Evolutionary conservation across 2,888 invertebrate species (phyloP).

Genomic region (Melanchra persicariae): DNA sequence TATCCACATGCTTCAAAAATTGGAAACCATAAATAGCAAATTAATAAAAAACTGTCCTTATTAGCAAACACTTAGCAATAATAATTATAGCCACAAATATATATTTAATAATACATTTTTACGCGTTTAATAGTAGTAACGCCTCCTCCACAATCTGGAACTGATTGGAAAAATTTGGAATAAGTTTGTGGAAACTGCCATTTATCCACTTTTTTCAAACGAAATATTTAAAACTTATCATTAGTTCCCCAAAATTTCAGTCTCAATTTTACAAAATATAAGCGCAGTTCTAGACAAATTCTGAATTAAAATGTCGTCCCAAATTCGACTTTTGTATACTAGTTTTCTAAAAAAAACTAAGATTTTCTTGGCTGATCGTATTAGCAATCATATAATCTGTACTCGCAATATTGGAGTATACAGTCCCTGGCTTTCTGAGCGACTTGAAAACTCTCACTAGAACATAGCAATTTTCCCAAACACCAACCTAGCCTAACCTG

Average conservation of each 20-base stretch:
- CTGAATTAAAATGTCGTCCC: neutral
- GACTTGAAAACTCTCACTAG: conserved; percentile 5
- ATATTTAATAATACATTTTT: conserved; percentile 69
- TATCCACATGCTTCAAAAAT: conserved; percentile 56
- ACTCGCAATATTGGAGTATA: neutral
- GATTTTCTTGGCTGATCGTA: neutral
- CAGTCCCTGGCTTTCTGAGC: neutral
- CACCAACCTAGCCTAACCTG: conserved; percentile 21
- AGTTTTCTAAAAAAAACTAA: neutral
- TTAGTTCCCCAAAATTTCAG: neutral
- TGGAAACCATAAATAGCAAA: conserved; percentile 48
- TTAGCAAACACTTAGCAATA: conserved; percentile 73
- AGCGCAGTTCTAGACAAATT: neutral
- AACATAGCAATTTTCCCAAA: neutral
- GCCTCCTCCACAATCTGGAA: conserved; percentile 87
- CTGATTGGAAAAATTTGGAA: conserved; percentile 69
- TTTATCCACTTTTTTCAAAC: neutral
- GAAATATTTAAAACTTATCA: neutral
- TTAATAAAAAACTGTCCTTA: conserved; percentile 37
- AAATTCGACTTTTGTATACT: neutral
- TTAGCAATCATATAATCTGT: neutral
- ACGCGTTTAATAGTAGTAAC: conserved; percentile 85
- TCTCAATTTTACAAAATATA: neutral
- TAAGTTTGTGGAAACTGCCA: conserved; percentile 46
- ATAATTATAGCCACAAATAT: conserved; percentile 71